These are phyloP conservation scores for Brachyalestes nurse DNA, from an alignment of 2,797 vertebrate species.

Conservation along the genomic window DNA sequence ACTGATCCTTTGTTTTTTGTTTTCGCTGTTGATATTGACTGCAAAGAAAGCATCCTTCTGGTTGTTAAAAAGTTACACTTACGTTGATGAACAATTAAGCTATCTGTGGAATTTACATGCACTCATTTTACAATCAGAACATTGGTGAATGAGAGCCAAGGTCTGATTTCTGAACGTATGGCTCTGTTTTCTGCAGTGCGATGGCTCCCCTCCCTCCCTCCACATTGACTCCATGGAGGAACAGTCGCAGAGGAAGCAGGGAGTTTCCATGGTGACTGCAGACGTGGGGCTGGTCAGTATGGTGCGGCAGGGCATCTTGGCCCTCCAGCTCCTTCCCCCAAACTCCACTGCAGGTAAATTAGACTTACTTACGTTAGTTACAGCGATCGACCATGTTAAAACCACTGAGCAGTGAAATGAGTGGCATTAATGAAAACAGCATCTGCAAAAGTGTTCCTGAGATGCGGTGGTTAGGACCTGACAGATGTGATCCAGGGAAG, in stretches of 20 bases:
- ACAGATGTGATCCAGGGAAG: no score
- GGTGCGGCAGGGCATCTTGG: slow-evolving; percentile 95
- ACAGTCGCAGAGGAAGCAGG: slow-evolving; percentile 76
- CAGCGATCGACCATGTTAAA: no score
- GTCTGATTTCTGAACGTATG: neutral
- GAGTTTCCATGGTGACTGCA: slow-evolving; percentile 91
- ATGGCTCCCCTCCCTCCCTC: slow-evolving; percentile 69
- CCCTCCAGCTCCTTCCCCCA: slow-evolving; percentile 91
- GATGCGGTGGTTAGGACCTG: no score
- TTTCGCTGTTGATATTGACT: no score
- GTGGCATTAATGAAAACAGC: no score
- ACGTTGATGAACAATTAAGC: no score
- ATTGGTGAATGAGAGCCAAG: neutral
- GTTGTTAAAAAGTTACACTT: no score
- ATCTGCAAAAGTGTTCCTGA: no score
- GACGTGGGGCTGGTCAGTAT: slow-evolving; percentile 96
- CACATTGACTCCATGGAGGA: slow-evolving; percentile 72
- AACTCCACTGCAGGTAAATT: slow-evolving; percentile 93
- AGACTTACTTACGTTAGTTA: neutral
- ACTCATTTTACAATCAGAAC: neutral
- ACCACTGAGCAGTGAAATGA: no score
- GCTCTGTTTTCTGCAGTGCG: slow-evolving; percentile 67
- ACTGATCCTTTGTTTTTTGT: no score
- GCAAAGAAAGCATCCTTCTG: no score
- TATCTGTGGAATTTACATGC: no score